Evolutionary conservation across 1,140 invertebrate genomes (phyloP), one percentile per base, ranked within the genome.

Genomic region (Magallana ariakensis): DNA sequence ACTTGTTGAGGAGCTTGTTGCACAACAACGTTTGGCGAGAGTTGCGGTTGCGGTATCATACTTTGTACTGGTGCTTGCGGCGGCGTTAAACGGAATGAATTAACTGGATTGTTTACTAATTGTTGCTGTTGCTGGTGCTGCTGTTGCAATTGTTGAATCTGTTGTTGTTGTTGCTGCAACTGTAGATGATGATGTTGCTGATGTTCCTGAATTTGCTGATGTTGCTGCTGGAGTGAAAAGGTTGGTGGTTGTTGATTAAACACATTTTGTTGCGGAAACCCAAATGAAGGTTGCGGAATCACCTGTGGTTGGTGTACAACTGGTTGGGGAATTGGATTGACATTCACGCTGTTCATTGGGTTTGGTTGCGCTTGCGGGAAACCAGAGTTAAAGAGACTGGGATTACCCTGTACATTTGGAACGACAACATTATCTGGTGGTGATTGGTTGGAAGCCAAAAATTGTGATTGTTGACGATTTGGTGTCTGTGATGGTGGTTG

Each of bases 141-240:
- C 56, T 60, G 75, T 16, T 16, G 15, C 15, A 19, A 19, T 62
- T 62, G 60, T 15, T 62, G 15, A 62, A 19, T 15, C 2, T 16
- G 15, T 19, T 16, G 15, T 19, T 62, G 60, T 62, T 16, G 46
- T 9, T 84, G 54, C 54, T 83, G 81, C 55, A 54, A 53, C 10
- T 19, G 75, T 13, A 9, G 26, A 4, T 46, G 75, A 62, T 16
- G 15, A 8, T 15, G 60, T 62, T 62, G 60, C 15, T 62, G 15
- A 62, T 15, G 60, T 3, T 16, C 2, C 60, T 16, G 15, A 15
- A 16, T 15, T 62, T 16, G 46, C n/a, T 84, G 54, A 33, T 83
- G 81, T 83, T 83, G 81, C 10, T 19, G 75, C 2, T 15, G 26
- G 10, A 56, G 80, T 82, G 66, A 82, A 54, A 54, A 82, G 16